Evolutionary conservation across 92 coral and sea anemone genomes (phyloP), one percentile per base, ranked within the genome.

Genomic region (Epizoanthus stellaris): DNA sequence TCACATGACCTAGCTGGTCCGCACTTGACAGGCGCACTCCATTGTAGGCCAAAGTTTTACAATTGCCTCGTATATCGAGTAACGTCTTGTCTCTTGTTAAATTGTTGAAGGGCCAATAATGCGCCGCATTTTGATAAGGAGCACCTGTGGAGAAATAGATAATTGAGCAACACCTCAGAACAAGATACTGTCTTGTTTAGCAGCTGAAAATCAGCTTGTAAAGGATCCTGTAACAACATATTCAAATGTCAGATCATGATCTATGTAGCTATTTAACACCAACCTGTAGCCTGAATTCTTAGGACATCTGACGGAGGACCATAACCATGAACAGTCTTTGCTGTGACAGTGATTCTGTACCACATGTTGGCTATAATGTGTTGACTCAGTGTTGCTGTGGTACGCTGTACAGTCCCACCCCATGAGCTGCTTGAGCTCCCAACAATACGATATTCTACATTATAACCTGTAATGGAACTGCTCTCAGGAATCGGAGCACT

Each of bases 1-100:
- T 68, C 69, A 96, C 98, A 4, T 76, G 73, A 8, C 97, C 99
- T 12, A 96, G 82, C 85, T 96, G 98, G 25, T 91, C 97, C 6
- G 92, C 95, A 49, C 62, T 75, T 34, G 95, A 89, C 60, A 85
- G 74, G n/a, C 87, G 73, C 9, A 92, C 97, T 15, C 92, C 95
- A 67, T 89, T 94, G 87, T 58, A 42, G 0, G 89, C 77, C 20
- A 59, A 19, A 1, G 90, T 81, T 34, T 83, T 42, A 43, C 71
- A 73, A 20, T 92, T 92, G 3, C 98, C 95, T 2, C 98, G 93
- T 76, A 88, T n/a, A 75, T 94, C 98, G 53, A 87, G 62, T 16
- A 94, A 76, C 19, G 43, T 84, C 68, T 75, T 84, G 25, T 59
- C 4, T 15, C 23, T 67, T 2, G 86, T 80, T 2, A 91, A 82